Evolutionary conservation across 2,797 vertebrate genomes (phyloP).

Genomic region (Poeciliopsis gracilis): DNA sequence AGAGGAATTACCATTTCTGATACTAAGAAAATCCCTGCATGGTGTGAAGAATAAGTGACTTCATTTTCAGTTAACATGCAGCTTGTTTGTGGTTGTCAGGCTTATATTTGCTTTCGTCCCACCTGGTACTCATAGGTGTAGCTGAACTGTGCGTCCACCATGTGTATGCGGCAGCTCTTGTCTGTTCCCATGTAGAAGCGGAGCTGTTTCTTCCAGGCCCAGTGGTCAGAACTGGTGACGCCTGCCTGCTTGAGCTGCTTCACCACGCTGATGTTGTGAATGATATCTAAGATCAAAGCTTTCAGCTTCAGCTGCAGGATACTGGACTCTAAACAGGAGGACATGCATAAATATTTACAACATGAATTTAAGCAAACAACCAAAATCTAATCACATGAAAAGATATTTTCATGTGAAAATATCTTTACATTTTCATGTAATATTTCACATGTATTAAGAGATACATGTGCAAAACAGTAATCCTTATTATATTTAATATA

Average conservation of each 20-base stretch:
- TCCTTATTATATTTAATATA: background rate
- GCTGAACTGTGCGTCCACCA: constrained; percentile 94
- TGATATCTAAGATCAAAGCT: constrained; percentile 93
- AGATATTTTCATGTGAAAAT: no score
- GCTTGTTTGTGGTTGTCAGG: background rate
- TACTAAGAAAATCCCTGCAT: background rate
- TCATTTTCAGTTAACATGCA: background rate
- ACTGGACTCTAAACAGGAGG: constrained; percentile 81
- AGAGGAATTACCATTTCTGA: background rate
- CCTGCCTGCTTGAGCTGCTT: constrained; percentile 87
- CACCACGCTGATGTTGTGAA: constrained; percentile 95
- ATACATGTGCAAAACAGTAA: background rate
- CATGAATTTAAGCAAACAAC: background rate
- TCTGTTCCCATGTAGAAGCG: constrained; percentile 91
- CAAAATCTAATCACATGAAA: background rate
- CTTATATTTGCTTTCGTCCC: background rate
- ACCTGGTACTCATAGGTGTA: constrained; percentile 99
- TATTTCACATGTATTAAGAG: background rate
- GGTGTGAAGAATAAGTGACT: background rate
- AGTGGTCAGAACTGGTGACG: constrained; percentile 82
- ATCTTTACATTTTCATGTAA: no score
- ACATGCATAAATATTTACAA: constrained; percentile 3
- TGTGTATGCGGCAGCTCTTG: constrained; percentile 86
- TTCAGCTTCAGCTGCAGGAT: constrained; percentile 93
- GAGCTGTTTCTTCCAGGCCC: constrained; percentile 95